These are phyloP conservation scores for Herminia tarsipennalis DNA, from an alignment of 2,888 invertebrate species.

Conservation along the genomic window DNA sequence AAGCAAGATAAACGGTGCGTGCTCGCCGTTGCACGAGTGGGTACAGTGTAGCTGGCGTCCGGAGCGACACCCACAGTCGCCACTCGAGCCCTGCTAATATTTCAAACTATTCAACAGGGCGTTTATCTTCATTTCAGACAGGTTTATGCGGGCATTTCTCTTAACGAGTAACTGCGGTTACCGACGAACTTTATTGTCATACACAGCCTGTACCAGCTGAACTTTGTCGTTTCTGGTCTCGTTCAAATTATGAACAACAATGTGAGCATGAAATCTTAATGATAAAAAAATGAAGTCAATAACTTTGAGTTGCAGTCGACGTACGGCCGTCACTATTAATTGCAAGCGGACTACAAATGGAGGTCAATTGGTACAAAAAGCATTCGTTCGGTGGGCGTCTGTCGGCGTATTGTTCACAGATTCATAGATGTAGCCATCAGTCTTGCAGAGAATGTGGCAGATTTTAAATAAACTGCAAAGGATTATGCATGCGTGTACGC, in stretches of 20 bases:
- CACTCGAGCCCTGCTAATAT: constrained; percentile 57
- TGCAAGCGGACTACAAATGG: constrained; percentile 71
- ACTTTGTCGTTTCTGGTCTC: constrained; percentile 45
- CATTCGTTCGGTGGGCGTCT: constrained; percentile 48
- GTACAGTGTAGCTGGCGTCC: constrained; percentile 32
- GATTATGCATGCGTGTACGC: constrained; percentile 79
- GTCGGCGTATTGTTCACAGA: constrained; percentile 54
- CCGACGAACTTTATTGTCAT: constrained; percentile 60
- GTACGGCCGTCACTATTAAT: constrained; percentile 62
- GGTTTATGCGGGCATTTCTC: constrained; percentile 65
- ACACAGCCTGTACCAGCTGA: constrained; percentile 51
- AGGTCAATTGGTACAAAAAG: constrained; percentile 69
- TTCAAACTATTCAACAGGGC: constrained; percentile 65
- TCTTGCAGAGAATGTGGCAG: constrained; percentile 67
- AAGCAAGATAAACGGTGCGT: constrained; percentile 21
- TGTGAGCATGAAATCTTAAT: constrained; percentile 56
- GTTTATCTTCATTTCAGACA: constrained; percentile 69
- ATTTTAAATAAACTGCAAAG: constrained; percentile 69
- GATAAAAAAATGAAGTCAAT: constrained; percentile 66
- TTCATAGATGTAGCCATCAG: constrained; percentile 61
- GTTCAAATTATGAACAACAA: constrained; percentile 8
- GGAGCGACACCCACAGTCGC: constrained; percentile 56
- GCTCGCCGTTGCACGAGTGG: constrained; percentile 19
- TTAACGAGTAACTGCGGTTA: constrained; percentile 54
- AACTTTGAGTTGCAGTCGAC: constrained; percentile 58